Base-by-base conservation (phyloP, 2,113 vertebrate species). In the Coturnix japonica region DNA sequence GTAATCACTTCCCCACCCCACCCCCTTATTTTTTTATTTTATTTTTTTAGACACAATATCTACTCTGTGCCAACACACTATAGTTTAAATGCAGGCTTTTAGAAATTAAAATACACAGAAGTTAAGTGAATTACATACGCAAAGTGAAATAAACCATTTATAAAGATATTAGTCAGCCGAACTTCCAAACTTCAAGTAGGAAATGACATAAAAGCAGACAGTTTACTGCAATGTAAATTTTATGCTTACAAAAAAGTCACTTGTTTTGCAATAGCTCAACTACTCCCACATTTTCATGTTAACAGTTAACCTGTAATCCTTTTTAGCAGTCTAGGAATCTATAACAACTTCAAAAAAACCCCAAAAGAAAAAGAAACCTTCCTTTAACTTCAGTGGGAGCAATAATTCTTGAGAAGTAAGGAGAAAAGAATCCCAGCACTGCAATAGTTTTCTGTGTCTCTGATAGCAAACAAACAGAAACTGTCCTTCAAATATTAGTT, bases 31-130 rank as follows among this genome's bases (percentile, higher is more conserved):
- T 35, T 35, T 59, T 35, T 59, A 22, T 59, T 57, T 12, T 20
- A 35, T 35, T 22, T 22, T 33, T 35, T 59, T 60, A 11, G 56
- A 63, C 60, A 28, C 37, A 66, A 81, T 21, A 72, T 2, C 2
- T 8, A 23, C 25, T 56, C n/a, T 61, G 21, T 59, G 61, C 11
- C 22, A 81, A 60, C 81, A 8, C 9, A 22, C 63, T 18, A 63
- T 49, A 47, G n/a, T 70, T 63, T 81, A 67, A 78, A 87, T 41
- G 21, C 56, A 89, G 12, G 8, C 11, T 91, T 81, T 81, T n/a
- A 78, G 30, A 67, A 89, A 66, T 28, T 13, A 26, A 44, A 8
- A 69, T 23, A 64, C 10, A 61, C 22, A 16, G 16, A 46, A 76
- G 16, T 3, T 77, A 47, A 4, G 43, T 56, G 15, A 75, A 56